A percentile compares a stretch with the other conserved stretches of the same genome.
phyloP scores from a whole-genome alignment of 1,140 invertebrate genomes.

The Luehdorfia chinensis region DNA sequence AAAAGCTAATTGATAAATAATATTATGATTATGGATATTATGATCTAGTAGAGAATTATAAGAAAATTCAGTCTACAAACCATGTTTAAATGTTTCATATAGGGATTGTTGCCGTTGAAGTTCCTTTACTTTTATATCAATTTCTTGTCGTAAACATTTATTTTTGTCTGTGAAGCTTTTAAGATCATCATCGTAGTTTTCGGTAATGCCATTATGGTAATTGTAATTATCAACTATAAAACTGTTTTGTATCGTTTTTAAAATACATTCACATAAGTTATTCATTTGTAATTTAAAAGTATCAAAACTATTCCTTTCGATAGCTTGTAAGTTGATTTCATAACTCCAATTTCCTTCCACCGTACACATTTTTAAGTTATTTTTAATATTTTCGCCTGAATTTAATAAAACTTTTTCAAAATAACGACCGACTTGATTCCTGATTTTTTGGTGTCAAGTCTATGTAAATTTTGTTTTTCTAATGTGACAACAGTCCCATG shows the following conservation, averaged over 20 bases:
- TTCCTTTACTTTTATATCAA: slow-evolving; percentile 45
- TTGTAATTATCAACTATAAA: slow-evolving; percentile 28
- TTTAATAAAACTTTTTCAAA: too few relatives aligned
- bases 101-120: slow-evolving; percentile 37
- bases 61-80: slow-evolving; percentile 24
- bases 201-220: slow-evolving; percentile 23
- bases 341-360: slow-evolving; percentile 45
- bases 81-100: slow-evolving; percentile 54
- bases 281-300: slow-evolving; percentile 35
- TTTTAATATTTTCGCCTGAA: background rate
- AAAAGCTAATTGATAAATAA: too few relatives aligned
- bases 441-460: too few relatives aligned
- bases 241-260: slow-evolving; percentile 36
- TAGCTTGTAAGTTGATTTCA: slow-evolving; percentile 26
- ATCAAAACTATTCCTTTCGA: slow-evolving; percentile 27
- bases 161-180: slow-evolving; percentile 45
- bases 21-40: too few relatives aligned
- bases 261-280: slow-evolving; percentile 27
- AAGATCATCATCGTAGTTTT: slow-evolving; percentile 47
- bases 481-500: too few relatives aligned
- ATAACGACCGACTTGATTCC: too few relatives aligned
- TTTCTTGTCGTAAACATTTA: slow-evolving; percentile 42
- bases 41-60: too few relatives aligned
- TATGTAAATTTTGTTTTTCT: too few relatives aligned
- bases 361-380: slow-evolving; percentile 45